Evolutionary conservation across 2,888 invertebrate genomes (phyloP).

Genomic region (Steinernema hermaphroditum): DNA sequence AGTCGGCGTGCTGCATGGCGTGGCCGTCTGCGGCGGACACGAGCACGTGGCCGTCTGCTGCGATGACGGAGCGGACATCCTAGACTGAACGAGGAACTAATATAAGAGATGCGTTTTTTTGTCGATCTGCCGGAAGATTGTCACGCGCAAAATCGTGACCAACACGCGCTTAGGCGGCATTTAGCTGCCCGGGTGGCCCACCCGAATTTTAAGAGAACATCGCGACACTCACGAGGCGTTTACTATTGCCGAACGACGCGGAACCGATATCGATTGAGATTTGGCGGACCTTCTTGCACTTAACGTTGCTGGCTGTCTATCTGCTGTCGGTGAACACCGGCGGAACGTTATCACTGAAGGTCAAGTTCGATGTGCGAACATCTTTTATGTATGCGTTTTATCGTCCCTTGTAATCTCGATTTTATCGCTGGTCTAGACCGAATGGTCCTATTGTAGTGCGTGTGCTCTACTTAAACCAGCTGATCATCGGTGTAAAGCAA

Average conservation of each 20-base stretch:
- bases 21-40: conserved; percentile 22
- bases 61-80: not conserved
- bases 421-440: no score
- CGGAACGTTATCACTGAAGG: not conserved
- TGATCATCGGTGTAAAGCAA: no score
- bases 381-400: no score
- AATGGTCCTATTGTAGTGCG: no score
- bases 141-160: no score
- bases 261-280: conserved; percentile 28
- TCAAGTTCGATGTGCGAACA: not conserved
- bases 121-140: no score
- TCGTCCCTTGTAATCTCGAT: no score
- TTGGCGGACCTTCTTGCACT: conserved; percentile 23
- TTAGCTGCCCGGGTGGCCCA: no score
- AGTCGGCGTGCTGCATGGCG: conserved; percentile 6
- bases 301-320: not conserved
- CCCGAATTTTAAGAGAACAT: conserved; percentile 6
- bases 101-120: not conserved
- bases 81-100: not conserved
- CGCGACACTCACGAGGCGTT: conserved; percentile 28
- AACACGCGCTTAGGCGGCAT: no score
- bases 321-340: not conserved
- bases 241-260: conserved; percentile 30
- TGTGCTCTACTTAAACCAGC: no score
- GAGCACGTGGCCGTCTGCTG: not conserved